Conservation (phyloP, 2,888 invertebrate genomes). For the Xylota sylvarum region DNA sequence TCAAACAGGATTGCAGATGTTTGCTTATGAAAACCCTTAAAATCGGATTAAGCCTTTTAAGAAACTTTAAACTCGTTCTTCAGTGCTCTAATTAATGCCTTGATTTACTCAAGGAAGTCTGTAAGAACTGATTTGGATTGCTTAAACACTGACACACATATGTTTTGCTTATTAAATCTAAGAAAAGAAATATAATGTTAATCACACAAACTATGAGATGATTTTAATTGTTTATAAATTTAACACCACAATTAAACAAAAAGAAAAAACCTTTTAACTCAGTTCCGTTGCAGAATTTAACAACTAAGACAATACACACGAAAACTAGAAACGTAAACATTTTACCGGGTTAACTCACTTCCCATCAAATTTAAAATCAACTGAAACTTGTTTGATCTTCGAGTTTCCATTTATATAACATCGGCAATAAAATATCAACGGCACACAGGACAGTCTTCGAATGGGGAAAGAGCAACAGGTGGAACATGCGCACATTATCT, state of each 20-base stretch:
- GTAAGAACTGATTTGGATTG: too few species aligned
- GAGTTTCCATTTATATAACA: slow-evolving; percentile 57
- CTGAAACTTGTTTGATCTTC: slow-evolving; percentile 59
- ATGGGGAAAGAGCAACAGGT: slow-evolving; percentile 36
- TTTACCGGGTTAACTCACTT: slow-evolving; percentile 5
- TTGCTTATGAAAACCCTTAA: too few species aligned
- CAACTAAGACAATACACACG: slow-evolving; percentile 22
- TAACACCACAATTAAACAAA: neutral
- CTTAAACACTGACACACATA: too few species aligned
- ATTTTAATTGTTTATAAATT: too few species aligned
- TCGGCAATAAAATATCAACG: slow-evolving; percentile 1
- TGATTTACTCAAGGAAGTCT: too few species aligned
- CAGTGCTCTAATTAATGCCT: too few species aligned
- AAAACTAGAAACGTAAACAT: slow-evolving; percentile 35
- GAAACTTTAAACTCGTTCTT: too few species aligned
- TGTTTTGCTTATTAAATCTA: too few species aligned
- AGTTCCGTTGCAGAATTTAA: slow-evolving; percentile 39
- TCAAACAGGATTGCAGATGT: too few species aligned
- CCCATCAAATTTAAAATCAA: slow-evolving; percentile 52
- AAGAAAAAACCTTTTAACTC: slow-evolving; percentile 55
- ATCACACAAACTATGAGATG: too few species aligned
- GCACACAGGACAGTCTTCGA: neutral
- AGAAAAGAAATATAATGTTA: too few species aligned
- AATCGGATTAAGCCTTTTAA: too few species aligned
- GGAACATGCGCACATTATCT: slow-evolving; percentile 56